Conservation (phyloP, 2,888 invertebrate species). For the Hirtodrosophila trivittata region DNA sequence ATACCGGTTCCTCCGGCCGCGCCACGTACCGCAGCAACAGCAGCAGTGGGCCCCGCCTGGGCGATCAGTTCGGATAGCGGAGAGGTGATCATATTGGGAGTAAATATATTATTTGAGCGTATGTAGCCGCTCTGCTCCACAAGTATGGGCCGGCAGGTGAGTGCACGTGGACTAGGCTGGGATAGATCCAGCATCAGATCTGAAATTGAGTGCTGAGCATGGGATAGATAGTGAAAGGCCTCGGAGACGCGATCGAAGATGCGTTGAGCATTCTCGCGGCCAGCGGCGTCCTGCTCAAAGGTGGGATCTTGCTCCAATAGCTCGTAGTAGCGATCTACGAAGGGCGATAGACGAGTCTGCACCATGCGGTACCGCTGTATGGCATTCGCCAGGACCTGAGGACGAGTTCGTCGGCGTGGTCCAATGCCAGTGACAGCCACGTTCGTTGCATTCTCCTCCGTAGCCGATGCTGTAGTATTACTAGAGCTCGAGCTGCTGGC, state of each 20-base stretch:
- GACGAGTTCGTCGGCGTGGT: conserved; percentile 81
- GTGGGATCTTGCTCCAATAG: conserved; percentile 87
- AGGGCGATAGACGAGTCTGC: conserved; percentile 86
- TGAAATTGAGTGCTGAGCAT: conserved; percentile 94
- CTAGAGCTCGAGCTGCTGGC: conserved; percentile 1
- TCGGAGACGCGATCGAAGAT: conserved; percentile 90
- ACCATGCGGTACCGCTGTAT: conserved; percentile 82
- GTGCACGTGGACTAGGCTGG: conserved; percentile 87
- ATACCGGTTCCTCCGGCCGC: too few species aligned
- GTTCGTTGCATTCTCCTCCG: conserved; percentile 25
- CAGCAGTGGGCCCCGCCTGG: conserved; percentile 20
- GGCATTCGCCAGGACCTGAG: conserved; percentile 81
- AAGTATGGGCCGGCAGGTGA: conserved; percentile 89
- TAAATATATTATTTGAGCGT: conserved; percentile 81
- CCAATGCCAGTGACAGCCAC: conserved; percentile 27
- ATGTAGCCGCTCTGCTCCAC: conserved; percentile 87
- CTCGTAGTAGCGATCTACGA: conserved; percentile 87
- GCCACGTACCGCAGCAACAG: too few species aligned
- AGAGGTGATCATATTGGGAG: conserved; percentile 56
- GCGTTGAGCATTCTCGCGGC: conserved; percentile 86
- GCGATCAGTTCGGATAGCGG: conserved; percentile 47
- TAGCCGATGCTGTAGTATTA: conserved; percentile 8
- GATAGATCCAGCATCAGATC: conserved; percentile 91
- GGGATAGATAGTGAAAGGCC: conserved; percentile 92
- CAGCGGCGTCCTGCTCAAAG: conserved; percentile 84